These are phyloP conservation scores for Drosophila truncata DNA, from an alignment of 1,140 invertebrate species.

Conservation along the genomic window DNA sequence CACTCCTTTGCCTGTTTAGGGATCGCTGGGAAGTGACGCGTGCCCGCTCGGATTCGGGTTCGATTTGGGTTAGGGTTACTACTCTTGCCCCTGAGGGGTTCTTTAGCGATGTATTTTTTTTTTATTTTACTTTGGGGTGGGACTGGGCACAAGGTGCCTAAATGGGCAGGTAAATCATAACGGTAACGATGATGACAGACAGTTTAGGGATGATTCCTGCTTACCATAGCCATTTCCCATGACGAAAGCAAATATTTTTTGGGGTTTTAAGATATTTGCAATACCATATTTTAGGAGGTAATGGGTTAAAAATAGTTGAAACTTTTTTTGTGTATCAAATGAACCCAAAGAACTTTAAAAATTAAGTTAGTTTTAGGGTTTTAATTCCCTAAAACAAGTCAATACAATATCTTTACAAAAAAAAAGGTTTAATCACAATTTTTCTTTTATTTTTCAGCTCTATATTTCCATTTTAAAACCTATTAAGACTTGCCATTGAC, in stretches of 20 bases:
- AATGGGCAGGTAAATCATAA: slow-evolving; percentile 46
- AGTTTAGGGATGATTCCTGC: slow-evolving; percentile 2
- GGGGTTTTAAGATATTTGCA: not conserved
- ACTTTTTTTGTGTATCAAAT: not conserved
- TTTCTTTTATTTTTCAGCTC: not conserved
- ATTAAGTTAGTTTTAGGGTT: too few relatives aligned
- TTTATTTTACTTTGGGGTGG: slow-evolving; percentile 2
- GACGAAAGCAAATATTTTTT: slow-evolving; percentile 8
- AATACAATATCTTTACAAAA: too few relatives aligned
- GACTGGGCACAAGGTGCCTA: slow-evolving; percentile 16
- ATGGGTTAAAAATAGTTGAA: not conserved
- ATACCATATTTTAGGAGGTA: not conserved
- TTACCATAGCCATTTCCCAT: slow-evolving; percentile 9
- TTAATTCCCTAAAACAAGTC: too few relatives aligned
- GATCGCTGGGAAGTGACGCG: slow-evolving; percentile 44
- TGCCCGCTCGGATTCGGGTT: slow-evolving; percentile 23
- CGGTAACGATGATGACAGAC: slow-evolving; percentile 35
- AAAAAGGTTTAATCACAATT: too few relatives aligned
- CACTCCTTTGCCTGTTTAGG: slow-evolving; percentile 20
- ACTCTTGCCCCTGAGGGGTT: slow-evolving; percentile 1
- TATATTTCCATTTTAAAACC: not conserved
- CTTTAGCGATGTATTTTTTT: not conserved
- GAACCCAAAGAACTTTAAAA: too few relatives aligned
- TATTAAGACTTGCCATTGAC: not conserved
- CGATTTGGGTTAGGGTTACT: slow-evolving; percentile 5